These are phyloP conservation scores for Rousettus leschenaultii DNA, from an alignment of 2,113 vertebrate genomes.

Conservation along the genomic window DNA sequence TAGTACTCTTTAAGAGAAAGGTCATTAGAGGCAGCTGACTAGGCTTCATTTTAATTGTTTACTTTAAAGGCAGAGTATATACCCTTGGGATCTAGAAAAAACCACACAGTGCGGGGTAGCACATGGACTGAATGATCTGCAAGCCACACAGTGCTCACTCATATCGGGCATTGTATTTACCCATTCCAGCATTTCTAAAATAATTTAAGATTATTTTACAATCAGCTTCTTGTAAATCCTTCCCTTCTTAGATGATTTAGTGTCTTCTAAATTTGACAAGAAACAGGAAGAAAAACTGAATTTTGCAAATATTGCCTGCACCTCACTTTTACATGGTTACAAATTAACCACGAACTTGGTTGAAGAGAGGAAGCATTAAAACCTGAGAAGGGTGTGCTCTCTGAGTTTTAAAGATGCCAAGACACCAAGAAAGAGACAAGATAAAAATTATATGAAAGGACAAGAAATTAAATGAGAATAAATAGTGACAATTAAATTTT, in stretches of 20 bases:
- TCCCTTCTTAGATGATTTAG: neutral
- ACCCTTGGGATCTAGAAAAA: neutral
- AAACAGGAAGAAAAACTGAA: neutral
- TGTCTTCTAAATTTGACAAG: neutral
- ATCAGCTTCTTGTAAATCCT: neutral
- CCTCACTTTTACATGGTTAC: neutral
- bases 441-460: constrained; percentile 1
- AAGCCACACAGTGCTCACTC: neutral
- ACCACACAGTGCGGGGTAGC: rapidly evolving
- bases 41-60: neutral
- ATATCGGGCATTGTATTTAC: neutral
- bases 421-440: neutral
- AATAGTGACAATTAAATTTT: neutral
- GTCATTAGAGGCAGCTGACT: neutral
- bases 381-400: neutral
- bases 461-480: neutral
- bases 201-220: neutral
- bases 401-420: neutral
- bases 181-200: neutral
- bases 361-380: neutral
- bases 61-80: neutral
- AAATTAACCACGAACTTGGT: neutral
- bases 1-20: neutral
- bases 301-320: neutral
- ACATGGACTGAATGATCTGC: neutral